Base-by-base conservation (phyloP, 1,140 invertebrate genomes). In the Papilio dardanus region DNA sequence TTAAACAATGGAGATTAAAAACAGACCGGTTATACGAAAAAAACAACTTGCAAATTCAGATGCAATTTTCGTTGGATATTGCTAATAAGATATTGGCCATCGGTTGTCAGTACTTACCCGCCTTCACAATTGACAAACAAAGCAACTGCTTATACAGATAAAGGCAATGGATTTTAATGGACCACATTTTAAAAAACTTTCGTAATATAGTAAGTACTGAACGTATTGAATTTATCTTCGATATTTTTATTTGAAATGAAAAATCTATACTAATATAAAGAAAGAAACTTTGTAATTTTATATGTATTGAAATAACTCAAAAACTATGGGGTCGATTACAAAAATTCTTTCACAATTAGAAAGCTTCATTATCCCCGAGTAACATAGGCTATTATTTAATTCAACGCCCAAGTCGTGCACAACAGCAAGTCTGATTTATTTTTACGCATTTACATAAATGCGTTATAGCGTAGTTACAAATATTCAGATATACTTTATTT, bases 31-130 rank as follows among this genome's bases (percentile, higher is more conserved):
- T 62, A 62, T 58, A 73, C 42, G 21, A 33, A 24, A 30, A 54
- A 54, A 73, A 73, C 50, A 33, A 30, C 31, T 30, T n/a, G n/a
- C 7, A 73, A n/a, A 54, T 31, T 58, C n/a, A 73, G 35, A 58
- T 58, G 19, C 1, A 30, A 71, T 42, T 8, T 50, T 50, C 68
- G 28, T 50, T 73, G 31, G 30, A 19, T 71, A 50, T 46, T 71
- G 30, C 71, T 73, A 58, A 54, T 73, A 73, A 73, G 71, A 73
- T 30, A 73, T 58, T 73, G 71, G 16, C 71, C 42, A 73, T 73
- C 71, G 58, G 30, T 46, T 73, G 71, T 73, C 71, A 73, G 37
- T 35, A 69, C 42, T 73, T 28, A 58, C 30, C 6, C 28, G n/a
- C 42, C 16, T 73, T 54, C 16, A 73, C 71, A 73, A 73, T 73